A percentile compares a stretch with the other conserved stretches of the same genome.
Conservation (phyloP, 2,797 vertebrate genomes). For the Limosa lapponica region DNA sequence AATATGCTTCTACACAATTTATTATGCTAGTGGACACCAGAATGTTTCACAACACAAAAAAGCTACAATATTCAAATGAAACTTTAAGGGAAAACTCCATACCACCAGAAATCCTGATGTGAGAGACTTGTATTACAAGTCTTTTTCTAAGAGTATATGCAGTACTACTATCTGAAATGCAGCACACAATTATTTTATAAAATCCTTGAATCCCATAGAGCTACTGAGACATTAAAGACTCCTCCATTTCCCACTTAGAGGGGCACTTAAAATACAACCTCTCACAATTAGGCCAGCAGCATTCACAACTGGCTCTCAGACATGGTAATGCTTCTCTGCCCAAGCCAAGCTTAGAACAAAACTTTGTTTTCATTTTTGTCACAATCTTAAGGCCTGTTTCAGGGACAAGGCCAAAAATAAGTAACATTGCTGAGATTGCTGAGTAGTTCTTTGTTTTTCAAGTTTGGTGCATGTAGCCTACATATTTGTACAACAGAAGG, state of each 20-base stretch:
- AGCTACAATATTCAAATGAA: background rate
- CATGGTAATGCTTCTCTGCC: background rate
- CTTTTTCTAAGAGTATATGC: background rate
- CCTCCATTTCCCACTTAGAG: background rate
- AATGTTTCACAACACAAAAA: background rate
- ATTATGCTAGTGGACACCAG: background rate
- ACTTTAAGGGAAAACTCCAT: background rate
- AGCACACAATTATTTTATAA: background rate
- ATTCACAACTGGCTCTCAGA: background rate
- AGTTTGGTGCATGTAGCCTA: background rate
- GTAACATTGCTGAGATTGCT: rapidly evolving
- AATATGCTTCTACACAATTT: background rate
- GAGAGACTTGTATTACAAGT: background rate
- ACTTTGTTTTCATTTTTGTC: too few relatives aligned
- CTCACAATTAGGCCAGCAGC: background rate
- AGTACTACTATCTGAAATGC: background rate
- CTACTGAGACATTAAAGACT: background rate
- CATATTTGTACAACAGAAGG: background rate
- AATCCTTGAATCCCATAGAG: background rate
- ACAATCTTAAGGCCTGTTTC: background rate
- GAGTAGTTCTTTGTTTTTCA: background rate
- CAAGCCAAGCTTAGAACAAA: background rate
- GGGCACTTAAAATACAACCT: background rate
- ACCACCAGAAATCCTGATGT: background rate
- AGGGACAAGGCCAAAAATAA: background rate